These are phyloP conservation scores for Hormiphora californensis DNA, from an alignment of 37 sponge, comb jelly and placozoan genomes.

Conservation along the genomic window DNA sequence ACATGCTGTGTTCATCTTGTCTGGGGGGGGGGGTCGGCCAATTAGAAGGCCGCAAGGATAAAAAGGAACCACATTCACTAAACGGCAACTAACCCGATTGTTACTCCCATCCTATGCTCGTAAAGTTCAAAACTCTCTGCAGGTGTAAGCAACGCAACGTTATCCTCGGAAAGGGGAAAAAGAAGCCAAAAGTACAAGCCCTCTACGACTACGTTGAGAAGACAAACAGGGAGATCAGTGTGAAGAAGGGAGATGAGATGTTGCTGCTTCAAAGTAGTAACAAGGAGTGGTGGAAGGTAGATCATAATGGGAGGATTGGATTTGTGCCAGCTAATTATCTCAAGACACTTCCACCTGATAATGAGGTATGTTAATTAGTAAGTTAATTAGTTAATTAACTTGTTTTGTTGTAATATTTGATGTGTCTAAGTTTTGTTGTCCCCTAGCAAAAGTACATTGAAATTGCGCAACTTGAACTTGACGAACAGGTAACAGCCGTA, in stretches of 20 bases:
- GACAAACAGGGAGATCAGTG: slow-evolving; percentile 38
- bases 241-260: slow-evolving; percentile 43
- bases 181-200: slow-evolving; percentile 48
- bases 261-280: not conserved
- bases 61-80: no score
- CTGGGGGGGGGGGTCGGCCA: no score
- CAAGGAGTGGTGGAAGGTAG: slow-evolving; percentile 55
- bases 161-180: slow-evolving; percentile 43
- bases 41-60: no score
- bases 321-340: slow-evolving; percentile 25
- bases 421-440: not conserved
- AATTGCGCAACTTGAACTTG: not conserved
- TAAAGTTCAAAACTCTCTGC: no score
- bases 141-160: slow-evolving; percentile 23
- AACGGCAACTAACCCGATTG: no score
- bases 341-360: slow-evolving; percentile 19
- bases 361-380: slow-evolving; percentile 9
- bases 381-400: no score
- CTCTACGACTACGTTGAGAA: slow-evolving; percentile 45
- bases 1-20: no score
- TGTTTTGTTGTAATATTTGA: no score
- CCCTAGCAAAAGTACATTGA: not conserved
- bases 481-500: slow-evolving; percentile 49
- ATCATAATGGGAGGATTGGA: slow-evolving; percentile 47
- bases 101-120: no score